Evolutionary conservation across 1,140 invertebrate genomes (phyloP).

Genomic region (Megalopta genalis): DNA sequence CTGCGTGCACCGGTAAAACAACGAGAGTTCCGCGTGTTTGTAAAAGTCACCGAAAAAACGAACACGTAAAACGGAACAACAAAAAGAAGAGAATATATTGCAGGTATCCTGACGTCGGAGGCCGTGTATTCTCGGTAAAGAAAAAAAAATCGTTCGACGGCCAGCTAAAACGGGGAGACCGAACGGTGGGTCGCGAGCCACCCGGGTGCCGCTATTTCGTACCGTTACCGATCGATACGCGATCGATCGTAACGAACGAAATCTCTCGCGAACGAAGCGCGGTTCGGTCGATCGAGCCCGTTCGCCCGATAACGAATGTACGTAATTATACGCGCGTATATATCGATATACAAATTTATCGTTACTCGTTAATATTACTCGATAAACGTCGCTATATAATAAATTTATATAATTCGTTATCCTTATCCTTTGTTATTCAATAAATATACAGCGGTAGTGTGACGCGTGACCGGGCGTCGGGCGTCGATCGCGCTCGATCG

Average conservation of each 20-base stretch:
- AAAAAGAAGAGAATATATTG: slow-evolving; percentile 22
- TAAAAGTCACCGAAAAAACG: neutral
- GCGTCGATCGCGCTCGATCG: slow-evolving; percentile 44
- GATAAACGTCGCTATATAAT: slow-evolving; percentile 59
- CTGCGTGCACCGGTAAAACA: slow-evolving; percentile 40
- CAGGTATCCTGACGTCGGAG: slow-evolving; percentile 11
- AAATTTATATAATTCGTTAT: slow-evolving; percentile 61
- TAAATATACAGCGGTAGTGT: slow-evolving; percentile 58
- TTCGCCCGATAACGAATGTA: slow-evolving; percentile 34
- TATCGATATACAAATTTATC: slow-evolving; percentile 59
- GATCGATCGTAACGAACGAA: neutral
- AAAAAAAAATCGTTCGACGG: neutral
- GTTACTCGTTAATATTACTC: slow-evolving; percentile 57
- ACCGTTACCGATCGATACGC: neutral
- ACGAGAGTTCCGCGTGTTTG: slow-evolving; percentile 13
- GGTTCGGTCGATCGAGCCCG: slow-evolving; percentile 55
- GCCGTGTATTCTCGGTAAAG: neutral
- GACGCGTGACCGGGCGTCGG: slow-evolving; percentile 30
- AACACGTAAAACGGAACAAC: neutral
- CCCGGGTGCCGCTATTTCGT: too few relatives aligned
- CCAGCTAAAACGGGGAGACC: neutral
- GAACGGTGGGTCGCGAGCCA: neutral
- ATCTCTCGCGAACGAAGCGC: neutral
- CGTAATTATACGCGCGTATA: slow-evolving; percentile 48
- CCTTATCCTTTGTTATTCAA: slow-evolving; percentile 55